Conservation (phyloP, 2,888 invertebrate species). For the Apodemia zela region DNA sequence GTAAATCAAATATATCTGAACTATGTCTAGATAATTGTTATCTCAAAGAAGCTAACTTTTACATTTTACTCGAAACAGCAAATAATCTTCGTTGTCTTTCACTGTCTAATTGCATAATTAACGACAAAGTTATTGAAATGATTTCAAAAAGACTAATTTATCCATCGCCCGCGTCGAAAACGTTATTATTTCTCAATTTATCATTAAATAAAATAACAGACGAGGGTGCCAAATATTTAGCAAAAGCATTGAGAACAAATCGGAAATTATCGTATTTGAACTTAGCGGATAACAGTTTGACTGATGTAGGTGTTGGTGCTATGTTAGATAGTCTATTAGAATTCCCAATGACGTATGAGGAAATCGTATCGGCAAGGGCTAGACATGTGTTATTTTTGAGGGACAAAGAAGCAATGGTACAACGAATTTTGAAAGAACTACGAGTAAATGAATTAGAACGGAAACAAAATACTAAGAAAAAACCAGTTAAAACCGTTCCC, state of each 20-base stretch:
- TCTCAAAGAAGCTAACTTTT: conserved; percentile 44
- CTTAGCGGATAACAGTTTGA: conserved; percentile 48
- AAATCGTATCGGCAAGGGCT: conserved; percentile 37
- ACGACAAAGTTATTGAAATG: conserved; percentile 41
- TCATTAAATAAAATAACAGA: conserved; percentile 55
- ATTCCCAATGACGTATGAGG: conserved; percentile 44
- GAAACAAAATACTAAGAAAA: conserved; percentile 32
- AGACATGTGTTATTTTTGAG: conserved; percentile 41
- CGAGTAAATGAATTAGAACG: conserved; percentile 36
- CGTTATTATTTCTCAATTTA: conserved; percentile 47
- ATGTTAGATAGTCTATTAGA: conserved; percentile 42
- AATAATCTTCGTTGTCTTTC: conserved; percentile 44
- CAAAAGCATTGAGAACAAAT: conserved; percentile 45
- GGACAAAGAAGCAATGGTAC: conserved; percentile 37
- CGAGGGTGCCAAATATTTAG: conserved; percentile 43
- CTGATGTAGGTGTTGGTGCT: conserved; percentile 43
- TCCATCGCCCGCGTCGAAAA: conserved; percentile 43
- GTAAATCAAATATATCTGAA: conserved; percentile 46
- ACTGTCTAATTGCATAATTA: conserved; percentile 47
- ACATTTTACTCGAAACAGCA: conserved; percentile 40
- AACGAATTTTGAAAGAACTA: conserved; percentile 35
- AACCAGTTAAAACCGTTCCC: conserved; percentile 21
- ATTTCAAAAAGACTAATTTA: conserved; percentile 40
- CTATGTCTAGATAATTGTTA: conserved; percentile 46
- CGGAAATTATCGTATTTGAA: conserved; percentile 50